Evolutionary conservation across 2,113 vertebrate species (phyloP).

Genomic region (Elephantulus edwardii): DNA sequence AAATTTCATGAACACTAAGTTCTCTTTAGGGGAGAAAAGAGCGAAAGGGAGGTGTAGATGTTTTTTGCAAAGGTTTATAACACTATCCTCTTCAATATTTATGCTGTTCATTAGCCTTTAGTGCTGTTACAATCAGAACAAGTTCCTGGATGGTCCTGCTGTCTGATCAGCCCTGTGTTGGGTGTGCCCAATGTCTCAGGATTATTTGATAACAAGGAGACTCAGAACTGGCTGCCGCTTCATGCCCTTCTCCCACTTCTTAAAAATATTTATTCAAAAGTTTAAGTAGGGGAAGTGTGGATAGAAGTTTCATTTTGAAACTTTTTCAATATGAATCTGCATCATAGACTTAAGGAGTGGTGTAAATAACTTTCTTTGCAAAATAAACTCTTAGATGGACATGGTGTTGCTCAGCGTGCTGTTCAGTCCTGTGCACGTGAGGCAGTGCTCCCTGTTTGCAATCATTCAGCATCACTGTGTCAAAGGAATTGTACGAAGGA

Average conservation of each 20-base stretch:
- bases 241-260: background rate
- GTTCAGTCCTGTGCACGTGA: background rate
- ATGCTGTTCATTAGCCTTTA: background rate
- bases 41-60: too few relatives aligned
- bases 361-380: constrained; percentile 34
- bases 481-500: constrained; percentile 51
- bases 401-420: constrained; percentile 4
- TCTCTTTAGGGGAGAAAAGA: background rate
- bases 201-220: background rate
- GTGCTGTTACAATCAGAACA: background rate
- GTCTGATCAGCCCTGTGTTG: background rate
- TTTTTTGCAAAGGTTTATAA: background rate
- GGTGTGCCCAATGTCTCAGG: background rate
- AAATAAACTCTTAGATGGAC: background rate
- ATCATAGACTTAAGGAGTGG: background rate
- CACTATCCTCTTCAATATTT: background rate
- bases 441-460: constrained; percentile 35
- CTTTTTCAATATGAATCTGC: constrained; percentile 8
- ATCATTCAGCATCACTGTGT: constrained; percentile 45
- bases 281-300: background rate
- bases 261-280: constrained; percentile 15
- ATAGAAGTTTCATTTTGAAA: constrained; percentile 34
- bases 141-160: background rate
- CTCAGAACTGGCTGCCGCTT: background rate
- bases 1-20: constrained; percentile 26